phyloP scores from a whole-genome alignment of 2,113 vertebrate genomes.

The Euleptes europaea region DNA sequence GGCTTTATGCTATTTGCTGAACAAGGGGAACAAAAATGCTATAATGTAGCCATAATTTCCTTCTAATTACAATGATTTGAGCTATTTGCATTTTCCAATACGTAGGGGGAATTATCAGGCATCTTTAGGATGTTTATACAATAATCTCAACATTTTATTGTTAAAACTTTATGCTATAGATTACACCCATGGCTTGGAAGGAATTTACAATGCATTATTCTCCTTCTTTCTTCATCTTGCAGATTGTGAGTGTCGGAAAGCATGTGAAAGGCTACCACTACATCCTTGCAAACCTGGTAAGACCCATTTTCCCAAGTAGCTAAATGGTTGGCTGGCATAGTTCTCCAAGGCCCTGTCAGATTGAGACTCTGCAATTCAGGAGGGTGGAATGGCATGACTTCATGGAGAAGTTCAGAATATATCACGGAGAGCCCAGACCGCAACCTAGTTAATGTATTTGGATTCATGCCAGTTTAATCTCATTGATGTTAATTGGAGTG shows the following conservation, averaged over 20 bases:
- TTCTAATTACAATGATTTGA: constrained; percentile 22
- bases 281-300: constrained; percentile 96
- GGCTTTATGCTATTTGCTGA: not conserved
- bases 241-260: constrained; percentile 96
- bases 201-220: constrained; percentile 15
- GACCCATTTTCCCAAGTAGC: constrained; percentile 69
- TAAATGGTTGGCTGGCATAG: constrained; percentile 47
- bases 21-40: not conserved
- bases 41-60: not conserved
- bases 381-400: not conserved
- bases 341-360: constrained; percentile 3
- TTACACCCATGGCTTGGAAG: not conserved
- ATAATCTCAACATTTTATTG: not conserved
- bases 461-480: not conserved
- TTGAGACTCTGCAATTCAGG: not conserved
- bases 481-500: not conserved
- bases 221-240: constrained; percentile 39
- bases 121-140: not conserved
- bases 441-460: not conserved
- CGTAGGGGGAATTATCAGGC: constrained; percentile 27
- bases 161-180: not conserved
- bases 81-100: constrained; percentile 21
- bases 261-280: constrained; percentile 97
- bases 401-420: not conserved
- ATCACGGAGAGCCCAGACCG: not conserved